phyloP scores from a whole-genome alignment of 2,113 vertebrate species.

The Balaenoptera acutorostrata region DNA sequence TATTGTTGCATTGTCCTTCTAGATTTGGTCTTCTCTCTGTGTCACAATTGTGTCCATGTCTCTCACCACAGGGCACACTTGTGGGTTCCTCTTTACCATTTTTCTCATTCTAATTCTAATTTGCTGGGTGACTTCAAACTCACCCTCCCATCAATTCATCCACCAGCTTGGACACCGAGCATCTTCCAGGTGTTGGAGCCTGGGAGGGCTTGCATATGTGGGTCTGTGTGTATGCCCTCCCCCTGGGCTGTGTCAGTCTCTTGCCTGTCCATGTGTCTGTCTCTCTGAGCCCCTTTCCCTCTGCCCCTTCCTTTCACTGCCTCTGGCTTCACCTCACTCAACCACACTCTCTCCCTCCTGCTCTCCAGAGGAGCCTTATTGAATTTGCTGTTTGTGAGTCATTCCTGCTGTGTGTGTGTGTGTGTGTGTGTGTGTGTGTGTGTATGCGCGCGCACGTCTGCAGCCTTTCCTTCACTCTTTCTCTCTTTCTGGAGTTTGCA shows the following conservation, averaged over 20 bases:
- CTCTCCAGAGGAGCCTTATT: background rate
- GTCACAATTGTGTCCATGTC: background rate
- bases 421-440: background rate
- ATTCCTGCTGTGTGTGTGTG: background rate
- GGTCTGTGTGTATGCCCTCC: background rate
- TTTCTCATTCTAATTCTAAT: background rate
- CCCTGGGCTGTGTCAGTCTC: background rate
- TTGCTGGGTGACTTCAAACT: background rate
- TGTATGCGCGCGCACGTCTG: accelerated
- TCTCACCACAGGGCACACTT: background rate
- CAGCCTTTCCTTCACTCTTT: background rate
- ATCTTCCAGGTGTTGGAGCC: background rate
- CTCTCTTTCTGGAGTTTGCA: background rate
- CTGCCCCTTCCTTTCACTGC: background rate
- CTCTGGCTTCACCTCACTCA: background rate
- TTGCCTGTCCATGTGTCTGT: background rate
- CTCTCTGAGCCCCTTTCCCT: background rate
- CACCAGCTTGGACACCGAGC: background rate
- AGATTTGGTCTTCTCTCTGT: background rate
- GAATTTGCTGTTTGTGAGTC: background rate
- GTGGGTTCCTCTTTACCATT: background rate
- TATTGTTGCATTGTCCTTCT: background rate
- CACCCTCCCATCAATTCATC: background rate
- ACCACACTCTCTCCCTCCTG: no score
- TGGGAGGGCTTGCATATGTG: accelerated